A percentile compares a stretch with the other conserved stretches of the same genome.
Conservation (phyloP, 2,113 vertebrate genomes). For the Gopherus flavomarginatus region DNA sequence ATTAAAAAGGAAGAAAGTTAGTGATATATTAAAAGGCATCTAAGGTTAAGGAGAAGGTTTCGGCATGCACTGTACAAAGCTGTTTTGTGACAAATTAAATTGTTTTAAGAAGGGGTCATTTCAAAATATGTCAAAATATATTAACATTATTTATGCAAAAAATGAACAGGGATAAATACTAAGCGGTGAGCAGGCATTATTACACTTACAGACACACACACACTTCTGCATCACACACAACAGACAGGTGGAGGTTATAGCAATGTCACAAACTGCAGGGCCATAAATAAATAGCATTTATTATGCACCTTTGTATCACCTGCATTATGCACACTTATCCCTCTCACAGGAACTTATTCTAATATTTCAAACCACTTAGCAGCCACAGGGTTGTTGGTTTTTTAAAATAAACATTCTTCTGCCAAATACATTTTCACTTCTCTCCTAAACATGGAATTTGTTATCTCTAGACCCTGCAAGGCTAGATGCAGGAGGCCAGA, state of each 20-base stretch:
- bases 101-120: not conserved
- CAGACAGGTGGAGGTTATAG: accelerated
- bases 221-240: not conserved
- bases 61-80: not conserved
- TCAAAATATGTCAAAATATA: not conserved
- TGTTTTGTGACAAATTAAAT: not conserved
- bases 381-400: not conserved
- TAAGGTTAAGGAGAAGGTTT: not conserved
- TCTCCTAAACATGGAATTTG: not conserved
- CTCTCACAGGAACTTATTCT: not conserved
- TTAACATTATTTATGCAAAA: not conserved
- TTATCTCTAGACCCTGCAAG: not conserved
- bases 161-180: not conserved
- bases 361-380: not conserved
- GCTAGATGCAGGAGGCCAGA: not conserved
- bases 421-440: not conserved
- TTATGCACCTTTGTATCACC: not conserved
- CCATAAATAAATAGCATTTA: not conserved
- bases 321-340: not conserved
- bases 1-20: not conserved
- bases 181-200: not conserved
- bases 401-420: not conserved
- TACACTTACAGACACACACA: not conserved
- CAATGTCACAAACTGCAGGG: not conserved
- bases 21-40: not conserved